Evolutionary conservation across 1,140 invertebrate species (phyloP), one percentile per base, ranked within the genome.

Genomic region (Leucophenga varia): DNA sequence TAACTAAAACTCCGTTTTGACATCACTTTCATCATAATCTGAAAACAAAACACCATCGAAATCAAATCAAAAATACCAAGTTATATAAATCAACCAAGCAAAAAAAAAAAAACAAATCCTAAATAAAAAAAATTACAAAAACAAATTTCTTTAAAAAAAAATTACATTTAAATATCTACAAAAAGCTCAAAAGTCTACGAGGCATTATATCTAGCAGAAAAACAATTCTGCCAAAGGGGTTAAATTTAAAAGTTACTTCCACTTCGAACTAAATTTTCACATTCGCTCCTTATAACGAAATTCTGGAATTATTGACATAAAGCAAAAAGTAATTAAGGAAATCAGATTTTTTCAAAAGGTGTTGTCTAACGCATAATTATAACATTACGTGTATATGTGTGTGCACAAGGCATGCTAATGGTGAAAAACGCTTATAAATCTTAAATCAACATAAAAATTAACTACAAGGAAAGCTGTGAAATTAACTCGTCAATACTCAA

Each of bases 1-100:
- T 87, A 86, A 84, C 81, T 86, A 82, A 86, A 83, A 84, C 81
- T 82, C 81, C 67, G 70, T 73, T 73, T 74, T 73, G 70, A 74
- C 70, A 74, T 73, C 70, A 74, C 70, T 74, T 71, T 74, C 70
- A 74, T 73, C 67, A 71, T 71, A 70, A 73, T 68, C 63, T 73
- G 60, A 72, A 48, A 61, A 46, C 47, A 58, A 64, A 72, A 69
- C 54, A 72, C 64, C 70, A 74, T 69, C 69, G 69, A 72, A 71
- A 72, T 69, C 59, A 55, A 68, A 68, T 69, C 64, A 68, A 70
- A 70, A 69, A 67, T 34, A 34, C 47, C 43, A 50, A 64, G 56
- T 52, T 63, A 49, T 54, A 48, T 65, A 64, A 64, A 59, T 52
- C 61, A 64, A 52, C 54, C 61, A 61, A 25, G 5, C 22, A 35